Base-by-base conservation (phyloP, 2,797 vertebrate species). In the Halcyon badia region DNA sequence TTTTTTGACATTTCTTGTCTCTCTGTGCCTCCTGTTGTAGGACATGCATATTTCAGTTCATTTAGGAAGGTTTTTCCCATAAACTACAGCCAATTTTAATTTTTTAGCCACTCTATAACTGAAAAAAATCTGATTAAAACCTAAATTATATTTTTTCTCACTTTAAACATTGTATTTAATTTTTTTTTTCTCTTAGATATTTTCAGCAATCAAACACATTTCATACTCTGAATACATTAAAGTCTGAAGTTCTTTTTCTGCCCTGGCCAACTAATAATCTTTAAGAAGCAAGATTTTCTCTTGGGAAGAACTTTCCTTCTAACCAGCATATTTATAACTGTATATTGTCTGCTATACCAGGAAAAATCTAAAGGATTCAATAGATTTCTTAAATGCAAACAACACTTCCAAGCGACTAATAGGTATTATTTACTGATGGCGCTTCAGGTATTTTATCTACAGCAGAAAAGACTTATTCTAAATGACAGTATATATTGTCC, bases 381-480 rank as follows among this genome's bases (percentile, higher is more conserved):
- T 62, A 71, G 73, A 57, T 30, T 68, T 94, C 21, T 65, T 37
- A 80, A 51, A 90, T 73, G 8, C 48, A 89, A 94, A 65, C 30
- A 79, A 11, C 58, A 33, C 11, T 87, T 94, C 70, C 52, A 30
- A 87, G 30, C 66, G 19, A 33, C 22, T n/a, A 75, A 79, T 26
- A 17, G 39, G 9, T 18, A 0, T 77, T 77, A 46, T 52, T 69
- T 64, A 28, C 25, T 57, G 60, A 71, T 49, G 10, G 14, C 65
- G 46, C 83, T 92, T 73, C 20, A 54, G 24, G 44, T 41, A 69
- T 62, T 94, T 91, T 61, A 78, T 57, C 58, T 91, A 21, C 48
- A 87, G 54, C 65, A 92, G 39, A 95, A 95, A 42, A 92, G 62
- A 62, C 35, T 46, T 69, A 44, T 22, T 92, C 42, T 79, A 79